Evolutionary conservation across 2,888 invertebrate species (phyloP), one percentile per base, ranked within the genome.

Genomic region (Noctua janthina): DNA sequence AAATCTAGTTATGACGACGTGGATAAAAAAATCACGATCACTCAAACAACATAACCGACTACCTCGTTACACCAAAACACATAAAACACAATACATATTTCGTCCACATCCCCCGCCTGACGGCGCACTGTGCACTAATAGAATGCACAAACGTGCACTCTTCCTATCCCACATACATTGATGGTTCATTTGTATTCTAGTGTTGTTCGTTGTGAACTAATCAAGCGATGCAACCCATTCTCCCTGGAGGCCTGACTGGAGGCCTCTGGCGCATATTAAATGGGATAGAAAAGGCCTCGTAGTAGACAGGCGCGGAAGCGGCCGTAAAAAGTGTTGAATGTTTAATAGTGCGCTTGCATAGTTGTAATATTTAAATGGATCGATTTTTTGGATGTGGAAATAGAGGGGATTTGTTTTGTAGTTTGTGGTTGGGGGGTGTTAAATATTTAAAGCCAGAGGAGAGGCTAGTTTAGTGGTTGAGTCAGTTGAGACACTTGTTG

Each of bases 221-320:
- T 89, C 89, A 89, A 83, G 82, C 83, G 83, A 76, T 88, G 89
- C 88, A 89, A 89, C 88, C 87, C 77, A 84, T 77, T 72, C 81
- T 86, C 86, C 87, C 87, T n/a, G 82, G 85, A 71, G 87, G 82
- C 81, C 87, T 67, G 68, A 49, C 82, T 83, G 85, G 88, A 75
- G 79, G 79, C 85, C 84, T 76, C 81, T 71, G 75, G 71, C 81
- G 89, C 90, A 90, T 90, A 88, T 82, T 90, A 90, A 90, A 77
- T 66, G 83, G 77, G 71, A 75, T 66, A 74, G 69, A 20, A 66
- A 29, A 77, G 51, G 80, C 74, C 76, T 20, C 68, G 66, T 74
- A 5, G 39, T 69, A 20, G 11, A 69, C 8, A 76, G 11, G 51
- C 59, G 88, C 83, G 79, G 87, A 64, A 88, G 79, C 87, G 88